Evolutionary conservation across 2,888 invertebrate species (phyloP).

Genomic region (Teleogryllus oceanicus): DNA sequence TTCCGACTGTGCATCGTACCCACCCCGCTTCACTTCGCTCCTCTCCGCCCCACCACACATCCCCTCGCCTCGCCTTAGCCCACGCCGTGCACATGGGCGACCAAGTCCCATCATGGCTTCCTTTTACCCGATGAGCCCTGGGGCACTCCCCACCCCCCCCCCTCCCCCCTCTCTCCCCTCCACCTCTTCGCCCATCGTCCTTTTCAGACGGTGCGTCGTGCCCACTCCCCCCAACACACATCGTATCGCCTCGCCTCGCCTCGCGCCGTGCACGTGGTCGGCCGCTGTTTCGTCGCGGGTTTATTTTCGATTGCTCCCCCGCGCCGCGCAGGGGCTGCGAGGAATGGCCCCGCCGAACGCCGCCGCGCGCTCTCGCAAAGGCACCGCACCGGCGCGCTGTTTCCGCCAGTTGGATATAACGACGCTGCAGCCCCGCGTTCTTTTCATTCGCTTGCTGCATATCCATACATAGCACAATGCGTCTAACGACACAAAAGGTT

Average conservation of each 20-base stretch:
- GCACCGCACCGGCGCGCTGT: neutral
- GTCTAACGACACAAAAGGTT: no score
- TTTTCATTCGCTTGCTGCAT: no score
- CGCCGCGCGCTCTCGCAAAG: no score
- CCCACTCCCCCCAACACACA: neutral
- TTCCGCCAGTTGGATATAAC: neutral
- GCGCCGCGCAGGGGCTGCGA: neutral
- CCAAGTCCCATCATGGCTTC: neutral
- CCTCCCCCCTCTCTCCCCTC: neutral
- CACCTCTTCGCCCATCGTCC: neutral
- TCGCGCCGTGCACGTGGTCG: neutral
- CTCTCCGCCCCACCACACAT: no score
- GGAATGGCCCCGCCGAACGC: no score
- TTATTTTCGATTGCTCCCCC: neutral
- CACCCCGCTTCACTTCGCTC: no score
- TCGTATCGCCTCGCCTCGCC: neutral
- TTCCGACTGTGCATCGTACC: no score
- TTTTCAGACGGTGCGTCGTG: neutral
- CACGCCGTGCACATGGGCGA: neutral
- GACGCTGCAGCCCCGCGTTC: no score
- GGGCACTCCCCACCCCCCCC: no score
- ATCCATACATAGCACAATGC: no score
- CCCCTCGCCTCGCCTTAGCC: no score
- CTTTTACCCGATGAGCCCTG: no score
- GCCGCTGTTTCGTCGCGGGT: neutral